Base-by-base conservation (phyloP, 2,797 vertebrate species). In the Chiroxiphia lanceolata region DNA sequence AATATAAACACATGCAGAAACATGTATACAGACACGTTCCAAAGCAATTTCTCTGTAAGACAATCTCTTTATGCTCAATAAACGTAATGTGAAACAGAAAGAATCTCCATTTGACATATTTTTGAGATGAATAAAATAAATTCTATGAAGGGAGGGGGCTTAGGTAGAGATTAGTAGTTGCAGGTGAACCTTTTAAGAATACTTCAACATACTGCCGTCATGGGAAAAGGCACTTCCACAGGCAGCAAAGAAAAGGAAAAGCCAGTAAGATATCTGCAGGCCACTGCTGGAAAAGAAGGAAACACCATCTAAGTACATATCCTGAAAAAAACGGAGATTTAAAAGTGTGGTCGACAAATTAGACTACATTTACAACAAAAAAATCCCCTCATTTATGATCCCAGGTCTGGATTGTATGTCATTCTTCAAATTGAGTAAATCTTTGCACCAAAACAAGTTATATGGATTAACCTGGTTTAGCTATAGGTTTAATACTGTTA, bases 1-100 rank as follows among this genome's bases (percentile, higher is more conserved):
- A 23, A 6, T 15, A 69, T 16, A 71, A 80, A 70, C 13, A 17
- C 9, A 42, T 23, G 44, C 2, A 79, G 50, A 76, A 64, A 61
- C 33, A 25, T 4, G 4, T 27, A 33, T 27, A 47, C 13, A 76
- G 31, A 45, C 0, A 0, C 6, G 11, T n/a, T 67, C 22, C 51
- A 83, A 83, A 74, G 48, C 20, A 84, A 68, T 36, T 81, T 48
- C 38, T 56, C 56, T 67, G 26, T 79, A 26, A 92, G 38, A 13
- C 5, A 82, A n/a, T 10, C 15, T 64, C 44, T 78, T 53, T 31
- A 50, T 6, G 26, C 15, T 67, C 40, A 59, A 36, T 13, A 76
- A 65, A 56, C 31, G 7, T 42, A 40, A 77, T 15, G 20, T 15
- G 15, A 76, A 80, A 82, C 7, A 36, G 50, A 84, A 20, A 5